Percentiles rank a stretch among this genome's conserved stretches.
Evolutionary conservation across 1,140 invertebrate species (phyloP).

Genomic region (Gonioctena quinquepunctata): DNA sequence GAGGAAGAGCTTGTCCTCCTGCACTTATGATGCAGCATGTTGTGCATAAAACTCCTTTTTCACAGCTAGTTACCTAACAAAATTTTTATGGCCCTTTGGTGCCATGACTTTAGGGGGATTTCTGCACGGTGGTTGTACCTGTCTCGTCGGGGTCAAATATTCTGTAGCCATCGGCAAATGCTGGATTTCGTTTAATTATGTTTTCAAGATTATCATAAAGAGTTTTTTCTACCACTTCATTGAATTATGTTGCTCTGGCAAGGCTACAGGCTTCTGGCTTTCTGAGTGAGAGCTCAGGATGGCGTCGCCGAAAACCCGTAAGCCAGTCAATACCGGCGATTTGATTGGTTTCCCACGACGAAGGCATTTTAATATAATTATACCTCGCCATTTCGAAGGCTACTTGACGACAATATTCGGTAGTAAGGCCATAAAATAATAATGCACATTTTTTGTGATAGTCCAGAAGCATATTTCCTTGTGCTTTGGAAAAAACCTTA

Average conservation of each 20-base stretch:
- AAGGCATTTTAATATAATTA: background rate
- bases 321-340: background rate
- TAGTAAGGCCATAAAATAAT: background rate
- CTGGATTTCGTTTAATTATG: too few species aligned
- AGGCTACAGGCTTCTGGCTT: background rate
- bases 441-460: background rate
- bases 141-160: too few species aligned
- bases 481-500: background rate
- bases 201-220: too few species aligned
- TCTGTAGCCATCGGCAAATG: too few species aligned
- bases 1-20: too few species aligned
- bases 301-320: background rate
- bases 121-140: too few species aligned
- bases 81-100: too few species aligned
- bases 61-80: too few species aligned
- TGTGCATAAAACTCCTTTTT: too few species aligned
- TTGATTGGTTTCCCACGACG: background rate
- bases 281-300: background rate
- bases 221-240: too few species aligned
- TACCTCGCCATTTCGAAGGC: background rate
- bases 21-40: too few species aligned
- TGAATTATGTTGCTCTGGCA: background rate
- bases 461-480: background rate
- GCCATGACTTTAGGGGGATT: too few species aligned
- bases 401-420: background rate